Conservation (phyloP, 2,888 invertebrate genomes). For the Synergus laeviventris region DNA sequence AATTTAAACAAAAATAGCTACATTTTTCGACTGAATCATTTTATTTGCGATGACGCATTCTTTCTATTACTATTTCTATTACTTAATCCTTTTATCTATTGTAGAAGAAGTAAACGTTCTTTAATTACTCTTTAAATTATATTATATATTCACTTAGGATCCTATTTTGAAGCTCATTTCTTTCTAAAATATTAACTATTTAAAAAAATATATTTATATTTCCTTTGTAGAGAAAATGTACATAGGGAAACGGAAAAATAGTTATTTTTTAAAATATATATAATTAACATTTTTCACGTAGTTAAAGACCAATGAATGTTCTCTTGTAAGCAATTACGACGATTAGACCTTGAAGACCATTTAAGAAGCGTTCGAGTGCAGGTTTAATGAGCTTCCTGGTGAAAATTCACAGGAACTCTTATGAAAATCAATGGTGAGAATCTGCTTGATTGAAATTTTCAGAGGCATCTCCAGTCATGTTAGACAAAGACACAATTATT, state of each 20-base stretch:
- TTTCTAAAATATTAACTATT: neutral
- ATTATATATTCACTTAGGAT: neutral
- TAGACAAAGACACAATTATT: neutral
- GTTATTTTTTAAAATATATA: too few relatives aligned
- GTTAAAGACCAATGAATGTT: conserved; percentile 22
- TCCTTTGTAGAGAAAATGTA: neutral
- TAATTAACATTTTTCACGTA: conserved; percentile 8
- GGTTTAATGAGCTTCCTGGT: conserved; percentile 35
- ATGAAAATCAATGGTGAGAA: conserved; percentile 21
- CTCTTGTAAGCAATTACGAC: conserved; percentile 21
- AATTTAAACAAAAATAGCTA: too few relatives aligned
- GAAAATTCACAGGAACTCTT: conserved; percentile 38
- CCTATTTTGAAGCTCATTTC: neutral
- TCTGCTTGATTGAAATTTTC: conserved; percentile 15
- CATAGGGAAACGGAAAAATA: too few relatives aligned
- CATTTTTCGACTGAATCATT: too few relatives aligned
- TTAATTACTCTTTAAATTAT: too few relatives aligned
- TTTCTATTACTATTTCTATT: too few relatives aligned
- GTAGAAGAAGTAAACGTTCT: too few relatives aligned
- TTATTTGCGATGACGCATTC: too few relatives aligned
- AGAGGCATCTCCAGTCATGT: neutral
- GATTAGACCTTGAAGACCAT: conserved; percentile 37
- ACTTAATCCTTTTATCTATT: too few relatives aligned
- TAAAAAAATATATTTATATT: neutral
- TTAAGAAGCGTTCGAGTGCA: conserved; percentile 27